A percentile compares a stretch with the other conserved stretches of the same genome.
phyloP scores from a whole-genome alignment of 2,113 vertebrate genomes.

The Erpornis zantholeuca region DNA sequence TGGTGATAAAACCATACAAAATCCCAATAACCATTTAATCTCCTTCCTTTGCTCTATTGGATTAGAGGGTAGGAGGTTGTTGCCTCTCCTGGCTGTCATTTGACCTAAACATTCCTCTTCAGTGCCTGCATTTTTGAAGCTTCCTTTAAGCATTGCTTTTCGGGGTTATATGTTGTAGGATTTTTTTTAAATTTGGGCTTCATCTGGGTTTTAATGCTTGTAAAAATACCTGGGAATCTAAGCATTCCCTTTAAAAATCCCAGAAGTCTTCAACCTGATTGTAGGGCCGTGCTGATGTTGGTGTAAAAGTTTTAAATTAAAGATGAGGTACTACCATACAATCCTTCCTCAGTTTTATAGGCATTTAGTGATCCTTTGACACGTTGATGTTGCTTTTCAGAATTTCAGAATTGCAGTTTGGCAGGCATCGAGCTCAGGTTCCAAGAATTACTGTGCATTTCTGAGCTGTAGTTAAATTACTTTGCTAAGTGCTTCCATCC shows the following conservation, averaged over 20 bases:
- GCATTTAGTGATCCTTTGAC: neutral
- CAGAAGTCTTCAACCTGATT: fast-evolving
- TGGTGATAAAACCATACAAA: fast-evolving
- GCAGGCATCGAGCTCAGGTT: neutral
- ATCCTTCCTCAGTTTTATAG: neutral
- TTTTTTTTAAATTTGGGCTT: neutral
- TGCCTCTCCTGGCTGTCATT: neutral
- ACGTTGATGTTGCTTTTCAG: neutral
- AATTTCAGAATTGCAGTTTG: neutral
- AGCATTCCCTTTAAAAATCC: neutral
- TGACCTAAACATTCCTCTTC: neutral
- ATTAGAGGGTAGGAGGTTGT: neutral
- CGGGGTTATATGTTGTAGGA: neutral
- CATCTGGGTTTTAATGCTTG: neutral
- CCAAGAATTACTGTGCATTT: neutral
- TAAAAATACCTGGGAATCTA: neutral
- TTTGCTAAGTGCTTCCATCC: neutral
- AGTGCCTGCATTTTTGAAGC: neutral
- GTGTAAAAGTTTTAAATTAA: neutral
- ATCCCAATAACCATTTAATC: neutral
- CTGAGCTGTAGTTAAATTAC: neutral
- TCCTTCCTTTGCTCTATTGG: neutral
- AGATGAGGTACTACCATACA: fast-evolving
- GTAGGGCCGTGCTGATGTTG: neutral
- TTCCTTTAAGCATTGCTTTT: neutral